A percentile compares a stretch with the other conserved stretches of the same genome.
phyloP scores from a whole-genome alignment of 2,888 invertebrate species.

The Tromatobia lineatoria region DNA sequence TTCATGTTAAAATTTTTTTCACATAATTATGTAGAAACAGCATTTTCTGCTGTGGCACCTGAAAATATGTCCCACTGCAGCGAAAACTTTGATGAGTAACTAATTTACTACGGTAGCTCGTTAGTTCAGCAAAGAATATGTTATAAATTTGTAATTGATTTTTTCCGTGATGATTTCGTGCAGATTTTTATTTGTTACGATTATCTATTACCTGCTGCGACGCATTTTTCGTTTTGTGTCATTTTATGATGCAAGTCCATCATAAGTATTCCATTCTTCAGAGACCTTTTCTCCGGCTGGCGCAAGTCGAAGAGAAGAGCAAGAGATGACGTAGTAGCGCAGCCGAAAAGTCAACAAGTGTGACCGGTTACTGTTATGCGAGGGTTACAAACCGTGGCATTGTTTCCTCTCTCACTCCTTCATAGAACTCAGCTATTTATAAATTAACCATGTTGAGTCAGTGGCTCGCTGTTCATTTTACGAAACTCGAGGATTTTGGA shows the following conservation, averaged over 20 bases:
- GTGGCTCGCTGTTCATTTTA: constrained; percentile 25
- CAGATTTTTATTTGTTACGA: not conserved
- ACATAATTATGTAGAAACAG: no score
- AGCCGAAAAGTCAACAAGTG: constrained; percentile 82
- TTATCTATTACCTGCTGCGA: not conserved
- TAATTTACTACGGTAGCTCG: no score
- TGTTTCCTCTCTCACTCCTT: constrained; percentile 74
- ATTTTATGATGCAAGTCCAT: not conserved
- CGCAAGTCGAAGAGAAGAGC: constrained; percentile 32
- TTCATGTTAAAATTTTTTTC: no score
- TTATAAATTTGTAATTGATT: no score
- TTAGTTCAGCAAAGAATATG: no score
- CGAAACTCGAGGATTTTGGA: not conserved
- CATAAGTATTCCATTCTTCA: not conserved
- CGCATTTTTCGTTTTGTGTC: constrained; percentile 15
- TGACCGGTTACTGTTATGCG: constrained; percentile 84
- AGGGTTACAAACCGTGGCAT: constrained; percentile 75
- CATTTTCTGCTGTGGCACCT: no score
- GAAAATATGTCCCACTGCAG: no score
- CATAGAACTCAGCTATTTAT: constrained; percentile 60
- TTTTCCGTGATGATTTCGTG: constrained; percentile 28
- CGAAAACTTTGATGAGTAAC: no score
- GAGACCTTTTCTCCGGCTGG: constrained; percentile 3
- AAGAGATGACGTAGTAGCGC: constrained; percentile 70
- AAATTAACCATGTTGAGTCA: constrained; percentile 57